These are phyloP conservation scores for Calameuta pallipes DNA, from an alignment of 2,888 invertebrate genomes.

Conservation along the genomic window DNA sequence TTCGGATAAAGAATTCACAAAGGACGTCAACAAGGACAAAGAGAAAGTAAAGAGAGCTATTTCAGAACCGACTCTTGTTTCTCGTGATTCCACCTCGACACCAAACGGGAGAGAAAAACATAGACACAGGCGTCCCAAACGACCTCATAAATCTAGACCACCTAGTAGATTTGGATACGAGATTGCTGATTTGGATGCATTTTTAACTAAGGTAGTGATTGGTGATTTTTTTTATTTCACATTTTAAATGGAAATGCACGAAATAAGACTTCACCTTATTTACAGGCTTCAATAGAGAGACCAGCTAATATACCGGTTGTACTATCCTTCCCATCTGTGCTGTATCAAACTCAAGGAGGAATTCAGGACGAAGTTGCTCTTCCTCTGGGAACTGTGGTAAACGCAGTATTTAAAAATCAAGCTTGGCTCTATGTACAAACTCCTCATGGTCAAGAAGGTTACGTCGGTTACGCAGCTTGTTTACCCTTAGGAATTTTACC, in stretches of 20 bases:
- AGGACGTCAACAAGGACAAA: slow-evolving; percentile 34
- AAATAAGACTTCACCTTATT: slow-evolving; percentile 31
- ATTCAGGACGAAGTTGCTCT: slow-evolving; percentile 77
- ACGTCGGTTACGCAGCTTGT: slow-evolving; percentile 81
- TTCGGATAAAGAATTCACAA: slow-evolving; percentile 34
- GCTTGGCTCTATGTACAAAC: slow-evolving; percentile 89
- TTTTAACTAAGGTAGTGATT: slow-evolving; percentile 76
- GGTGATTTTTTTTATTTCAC: not conserved
- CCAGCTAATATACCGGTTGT: slow-evolving; percentile 90
- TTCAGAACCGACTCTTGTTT: slow-evolving; percentile 68
- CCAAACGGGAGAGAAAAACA: slow-evolving; percentile 63
- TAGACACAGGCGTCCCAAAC: slow-evolving; percentile 55
- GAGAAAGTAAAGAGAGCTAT: slow-evolving; percentile 67
- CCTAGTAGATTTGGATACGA: slow-evolving; percentile 78
- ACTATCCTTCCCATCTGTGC: slow-evolving; percentile 77
- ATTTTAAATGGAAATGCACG: not conserved
- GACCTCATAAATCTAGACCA: slow-evolving; percentile 49
- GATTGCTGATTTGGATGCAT: slow-evolving; percentile 82
- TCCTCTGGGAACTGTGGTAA: slow-evolving; percentile 86
- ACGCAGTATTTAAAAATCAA: slow-evolving; percentile 87
- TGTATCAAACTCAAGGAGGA: slow-evolving; percentile 81
- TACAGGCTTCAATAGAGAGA: slow-evolving; percentile 79
- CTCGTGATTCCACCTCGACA: slow-evolving; percentile 63
- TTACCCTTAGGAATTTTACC: slow-evolving; percentile 82
- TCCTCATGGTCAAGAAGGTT: slow-evolving; percentile 86